Evolutionary conservation across 1,140 invertebrate genomes (phyloP).

Genomic region (Procambarus clarkii): DNA sequence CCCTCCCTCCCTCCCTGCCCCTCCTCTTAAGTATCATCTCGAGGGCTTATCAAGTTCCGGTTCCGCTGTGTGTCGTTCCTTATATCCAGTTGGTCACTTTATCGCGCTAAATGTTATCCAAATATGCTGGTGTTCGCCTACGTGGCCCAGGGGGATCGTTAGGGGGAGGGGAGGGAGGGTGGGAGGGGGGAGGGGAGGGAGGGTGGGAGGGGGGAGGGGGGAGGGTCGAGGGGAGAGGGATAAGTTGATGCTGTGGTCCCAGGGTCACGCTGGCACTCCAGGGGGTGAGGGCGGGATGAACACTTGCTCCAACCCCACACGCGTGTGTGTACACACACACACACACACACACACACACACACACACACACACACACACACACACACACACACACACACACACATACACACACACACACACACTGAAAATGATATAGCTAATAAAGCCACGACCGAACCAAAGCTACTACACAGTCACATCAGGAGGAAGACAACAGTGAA

Average conservation of each 20-base stretch:
- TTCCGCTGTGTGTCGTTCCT: conserved; percentile 37
- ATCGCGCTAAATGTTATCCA: conserved; percentile 45
- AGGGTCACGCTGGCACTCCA: neutral
- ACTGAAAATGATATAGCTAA: too few relatives aligned
- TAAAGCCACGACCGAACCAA: too few relatives aligned
- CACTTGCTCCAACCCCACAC: too few relatives aligned
- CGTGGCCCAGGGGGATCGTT: conserved; percentile 2
- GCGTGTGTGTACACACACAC: too few relatives aligned
- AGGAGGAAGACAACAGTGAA: too few relatives aligned
- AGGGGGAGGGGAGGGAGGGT: neutral
- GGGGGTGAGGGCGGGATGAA: neutral
- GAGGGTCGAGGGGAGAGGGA: neutral
- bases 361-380: neutral
- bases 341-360: too few relatives aligned
- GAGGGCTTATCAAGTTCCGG: conserved; percentile 34
- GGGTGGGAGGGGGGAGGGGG: too few relatives aligned
- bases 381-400: too few relatives aligned
- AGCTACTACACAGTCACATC: too few relatives aligned
- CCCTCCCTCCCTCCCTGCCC: neutral
- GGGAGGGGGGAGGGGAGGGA: too few relatives aligned
- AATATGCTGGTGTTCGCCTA: conserved; percentile 43
- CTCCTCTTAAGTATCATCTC: conserved; percentile 34
- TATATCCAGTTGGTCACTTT: conserved; percentile 36
- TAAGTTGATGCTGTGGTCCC: neutral
- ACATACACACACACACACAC: too few relatives aligned